Percentiles rank a stretch among this genome's conserved stretches.
Evolutionary conservation across 2,888 invertebrate species (phyloP).

Genomic region (Zonitis immaculata): DNA sequence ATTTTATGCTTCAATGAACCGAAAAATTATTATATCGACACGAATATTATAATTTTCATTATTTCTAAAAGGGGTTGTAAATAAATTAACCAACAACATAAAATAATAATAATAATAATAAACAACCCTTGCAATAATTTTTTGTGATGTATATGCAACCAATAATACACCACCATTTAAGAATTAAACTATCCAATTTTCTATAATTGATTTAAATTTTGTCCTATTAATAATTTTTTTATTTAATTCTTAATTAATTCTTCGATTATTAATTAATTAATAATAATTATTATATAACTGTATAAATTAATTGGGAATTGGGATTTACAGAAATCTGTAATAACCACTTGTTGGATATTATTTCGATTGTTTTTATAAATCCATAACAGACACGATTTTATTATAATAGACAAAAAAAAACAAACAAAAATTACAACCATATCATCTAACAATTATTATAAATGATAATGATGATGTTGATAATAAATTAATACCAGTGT

Average conservation of each 20-base stretch:
- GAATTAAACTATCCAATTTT: too few species aligned
- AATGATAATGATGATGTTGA: background rate
- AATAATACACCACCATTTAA: too few species aligned
- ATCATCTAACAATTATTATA: background rate
- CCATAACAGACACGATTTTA: background rate
- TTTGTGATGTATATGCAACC: too few species aligned
- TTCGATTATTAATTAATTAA: too few species aligned
- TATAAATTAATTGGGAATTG: background rate
- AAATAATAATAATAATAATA: too few species aligned
- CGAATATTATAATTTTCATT: background rate
- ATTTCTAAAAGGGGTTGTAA: background rate
- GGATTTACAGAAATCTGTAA: background rate
- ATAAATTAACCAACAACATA: background rate
- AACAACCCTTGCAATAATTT: too few species aligned
- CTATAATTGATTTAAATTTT: too few species aligned
- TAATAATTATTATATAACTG: background rate
- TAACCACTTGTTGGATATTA: constrained; percentile 5
- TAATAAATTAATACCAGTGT: constrained; percentile 9
- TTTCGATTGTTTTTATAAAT: background rate
- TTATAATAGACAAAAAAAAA: too few species aligned
- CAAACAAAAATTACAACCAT: background rate
- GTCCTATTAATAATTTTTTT: too few species aligned
- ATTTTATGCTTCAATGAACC: constrained; percentile 24
- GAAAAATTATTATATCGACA: constrained; percentile 11
- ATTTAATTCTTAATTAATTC: too few species aligned